Conservation (phyloP, 2,888 invertebrate species). For the Drosophila leonis region DNA sequence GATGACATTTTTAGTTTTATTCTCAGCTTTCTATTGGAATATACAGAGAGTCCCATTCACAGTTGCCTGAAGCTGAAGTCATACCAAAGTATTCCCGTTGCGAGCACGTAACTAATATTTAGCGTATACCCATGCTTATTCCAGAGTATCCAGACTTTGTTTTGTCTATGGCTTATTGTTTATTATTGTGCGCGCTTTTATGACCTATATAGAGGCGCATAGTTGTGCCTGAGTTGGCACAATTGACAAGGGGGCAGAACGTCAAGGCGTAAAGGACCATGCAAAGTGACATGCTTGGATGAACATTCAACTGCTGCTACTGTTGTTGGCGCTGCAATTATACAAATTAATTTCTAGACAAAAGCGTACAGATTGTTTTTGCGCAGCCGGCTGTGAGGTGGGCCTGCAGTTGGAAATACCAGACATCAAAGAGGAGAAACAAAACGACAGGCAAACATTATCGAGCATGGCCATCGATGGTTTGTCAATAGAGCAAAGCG, state of each 20-base stretch:
- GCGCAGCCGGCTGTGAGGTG: conserved; percentile 8
- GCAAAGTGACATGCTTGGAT: conserved; percentile 29
- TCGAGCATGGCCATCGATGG: conserved; percentile 16
- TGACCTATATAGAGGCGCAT: conserved; percentile 49
- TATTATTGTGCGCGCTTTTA: conserved; percentile 15
- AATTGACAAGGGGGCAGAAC: conserved; percentile 13
- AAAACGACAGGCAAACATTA: not conserved
- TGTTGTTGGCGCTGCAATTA: conserved; percentile 67
- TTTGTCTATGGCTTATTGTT: not conserved
- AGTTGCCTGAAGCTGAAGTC: too few relatives aligned
- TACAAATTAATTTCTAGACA: conserved; percentile 71
- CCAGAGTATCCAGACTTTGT: conserved; percentile 21
- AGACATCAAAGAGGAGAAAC: not conserved
- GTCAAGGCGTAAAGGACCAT: not conserved
- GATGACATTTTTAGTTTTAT: not conserved
- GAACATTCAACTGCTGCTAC: conserved; percentile 33
- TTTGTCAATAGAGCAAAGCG: conserved; percentile 1
- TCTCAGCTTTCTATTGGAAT: not conserved
- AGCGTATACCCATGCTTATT: not conserved
- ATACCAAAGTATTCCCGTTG: not conserved
- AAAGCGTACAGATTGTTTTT: conserved; percentile 60
- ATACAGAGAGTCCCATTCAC: not conserved
- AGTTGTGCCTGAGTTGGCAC: conserved; percentile 37
- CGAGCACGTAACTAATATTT: not conserved
- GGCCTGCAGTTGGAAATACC: not conserved